phyloP scores from a whole-genome alignment of 53 echinoderm and acorn worm species.

The Luidia sarsii region DNA sequence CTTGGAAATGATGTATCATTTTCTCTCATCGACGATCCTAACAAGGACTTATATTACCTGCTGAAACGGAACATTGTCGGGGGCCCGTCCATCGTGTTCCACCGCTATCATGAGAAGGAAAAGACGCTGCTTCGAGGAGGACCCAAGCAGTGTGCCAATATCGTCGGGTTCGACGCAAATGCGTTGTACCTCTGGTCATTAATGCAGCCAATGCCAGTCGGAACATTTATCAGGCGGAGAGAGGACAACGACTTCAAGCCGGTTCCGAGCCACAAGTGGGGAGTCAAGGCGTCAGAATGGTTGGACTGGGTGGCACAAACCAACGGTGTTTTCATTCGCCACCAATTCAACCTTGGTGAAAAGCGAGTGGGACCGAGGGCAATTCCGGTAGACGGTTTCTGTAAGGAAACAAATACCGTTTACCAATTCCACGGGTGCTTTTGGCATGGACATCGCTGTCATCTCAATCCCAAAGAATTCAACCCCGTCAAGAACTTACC shows the following conservation, averaged over 20 bases:
- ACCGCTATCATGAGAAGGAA: slow-evolving; percentile 55
- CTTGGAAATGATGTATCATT: neutral
- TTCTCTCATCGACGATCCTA: neutral
- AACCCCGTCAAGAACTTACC: neutral
- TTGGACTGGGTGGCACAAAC: neutral
- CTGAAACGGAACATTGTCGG: slow-evolving; percentile 6
- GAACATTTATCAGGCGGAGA: slow-evolving; percentile 14
- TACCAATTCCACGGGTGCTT: slow-evolving; percentile 62
- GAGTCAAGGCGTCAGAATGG: neutral
- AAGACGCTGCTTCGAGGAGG: slow-evolving; percentile 41
- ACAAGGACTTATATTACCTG: slow-evolving; percentile 9
- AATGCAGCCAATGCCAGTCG: slow-evolving; percentile 69
- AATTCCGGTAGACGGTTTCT: slow-evolving; percentile 62
- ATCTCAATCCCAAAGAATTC: slow-evolving; percentile 5
- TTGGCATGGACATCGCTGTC: slow-evolving; percentile 54
- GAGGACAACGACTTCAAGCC: neutral
- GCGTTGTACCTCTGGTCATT: slow-evolving; percentile 69
- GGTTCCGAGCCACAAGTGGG: slow-evolving; percentile 8
- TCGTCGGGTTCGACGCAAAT: slow-evolving; percentile 65
- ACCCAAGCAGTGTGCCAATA: slow-evolving; percentile 20
- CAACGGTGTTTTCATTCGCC: slow-evolving; percentile 10
- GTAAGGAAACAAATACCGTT: slow-evolving; percentile 44
- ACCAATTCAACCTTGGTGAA: slow-evolving; percentile 43
- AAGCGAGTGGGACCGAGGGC: slow-evolving; percentile 33
- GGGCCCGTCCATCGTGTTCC: slow-evolving; percentile 42